phyloP scores from a whole-genome alignment of 2,888 invertebrate genomes.

The Bursaphelenchus okinawaensis region DNA sequence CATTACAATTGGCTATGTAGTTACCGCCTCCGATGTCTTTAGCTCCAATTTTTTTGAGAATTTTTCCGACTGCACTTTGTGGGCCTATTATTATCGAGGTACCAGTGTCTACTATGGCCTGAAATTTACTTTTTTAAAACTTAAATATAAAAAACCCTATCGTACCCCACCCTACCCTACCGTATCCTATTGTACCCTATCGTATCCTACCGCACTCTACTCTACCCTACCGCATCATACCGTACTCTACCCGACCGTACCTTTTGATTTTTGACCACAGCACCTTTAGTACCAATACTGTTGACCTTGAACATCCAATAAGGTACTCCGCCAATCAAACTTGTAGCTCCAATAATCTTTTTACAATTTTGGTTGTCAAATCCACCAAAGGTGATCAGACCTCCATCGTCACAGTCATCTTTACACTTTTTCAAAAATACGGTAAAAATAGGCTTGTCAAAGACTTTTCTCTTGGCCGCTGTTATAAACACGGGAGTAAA shows the following conservation, averaged over 20 bases:
- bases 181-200: too few species aligned
- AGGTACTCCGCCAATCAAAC: neutral
- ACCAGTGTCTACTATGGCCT: neutral
- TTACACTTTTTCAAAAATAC: neutral
- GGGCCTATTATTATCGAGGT: neutral
- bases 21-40: neutral
- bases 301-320: neutral
- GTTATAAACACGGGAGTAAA: neutral
- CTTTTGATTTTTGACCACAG: too few species aligned
- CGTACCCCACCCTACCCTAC: too few species aligned
- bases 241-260: too few species aligned
- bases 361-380: neutral
- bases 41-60: neutral
- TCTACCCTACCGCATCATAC: too few species aligned
- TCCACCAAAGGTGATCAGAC: constrained; percentile 2
- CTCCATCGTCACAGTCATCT: neutral
- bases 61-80: neutral
- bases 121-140: neutral
- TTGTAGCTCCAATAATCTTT: too few species aligned
- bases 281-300: neutral
- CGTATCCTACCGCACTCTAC: too few species aligned
- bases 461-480: neutral
- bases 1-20: neutral
- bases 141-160: too few species aligned
- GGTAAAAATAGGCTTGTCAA: neutral